Base-by-base conservation (phyloP, 2,797 vertebrate species). In the Cichlasoma orientale region DNA sequence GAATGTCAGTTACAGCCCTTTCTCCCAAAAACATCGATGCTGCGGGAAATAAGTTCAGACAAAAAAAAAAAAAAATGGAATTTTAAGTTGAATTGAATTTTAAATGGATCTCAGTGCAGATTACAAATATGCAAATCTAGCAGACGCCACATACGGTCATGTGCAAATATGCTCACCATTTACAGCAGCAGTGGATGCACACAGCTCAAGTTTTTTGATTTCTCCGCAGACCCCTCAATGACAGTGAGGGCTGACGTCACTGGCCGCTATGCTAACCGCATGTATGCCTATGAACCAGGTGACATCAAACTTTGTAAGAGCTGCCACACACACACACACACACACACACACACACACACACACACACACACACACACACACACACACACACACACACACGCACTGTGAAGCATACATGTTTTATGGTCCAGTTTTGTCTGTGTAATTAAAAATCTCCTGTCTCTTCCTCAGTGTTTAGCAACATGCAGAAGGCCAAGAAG, bases 171-270 rank as follows among this genome's bases (percentile, higher is more conserved):
- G 5, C 14, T 44, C 41, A 44, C 4, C 41, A 44, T 44, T 16
- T 5, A 66, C 18, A 50, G 10, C 5, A 47, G 44, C 44, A 71
- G 41, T 38, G 50, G 16, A 53, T 29, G 23, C 31, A 41, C 55
- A 44, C 8, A 44, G 4, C 14, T 38, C 10, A 14, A 0, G 13
- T 12, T 61, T 18, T 9, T 16, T 53, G 33, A 36, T 36, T 25
- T 75, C 29, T 61, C 56, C 38, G 12, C 92, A 99, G 98, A 99
- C 89, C 98, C 98, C 55, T 92, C 97, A 19, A 96, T 99, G 96
- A 99, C 98, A 0, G 98, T 99, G 41, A 97, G 98, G 89, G 98
- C 98, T 0, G 98, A 99, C 84, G 94, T 99, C 90, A 96, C 95
- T 0, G 97, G 98, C 8, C 97, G 95, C 91, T 99, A 99, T 25